phyloP scores from a whole-genome alignment of 2,797 vertebrate species.

The Manis crassicaudata region DNA sequence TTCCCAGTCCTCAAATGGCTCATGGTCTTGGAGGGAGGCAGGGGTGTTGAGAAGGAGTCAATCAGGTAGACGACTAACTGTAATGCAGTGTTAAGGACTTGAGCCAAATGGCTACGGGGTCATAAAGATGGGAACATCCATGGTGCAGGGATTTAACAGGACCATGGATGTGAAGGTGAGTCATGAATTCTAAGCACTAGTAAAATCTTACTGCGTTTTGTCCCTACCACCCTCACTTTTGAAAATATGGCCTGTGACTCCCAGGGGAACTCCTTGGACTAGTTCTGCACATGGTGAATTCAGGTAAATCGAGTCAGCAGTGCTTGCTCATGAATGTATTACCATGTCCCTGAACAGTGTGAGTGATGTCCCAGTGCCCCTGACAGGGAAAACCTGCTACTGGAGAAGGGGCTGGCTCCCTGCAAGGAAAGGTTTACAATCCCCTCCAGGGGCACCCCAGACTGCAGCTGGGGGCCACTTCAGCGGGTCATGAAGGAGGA shows the following conservation, averaged over 20 bases:
- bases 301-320: background rate
- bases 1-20: background rate
- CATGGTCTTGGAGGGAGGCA: background rate
- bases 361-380: background rate
- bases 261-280: background rate
- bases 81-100: accelerated
- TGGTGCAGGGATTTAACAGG: background rate
- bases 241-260: background rate
- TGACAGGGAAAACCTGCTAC: background rate
- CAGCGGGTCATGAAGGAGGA: background rate
- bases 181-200: background rate
- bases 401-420: background rate
- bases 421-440: background rate
- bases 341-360: background rate
- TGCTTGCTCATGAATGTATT: background rate
- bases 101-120: background rate
- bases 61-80: background rate
- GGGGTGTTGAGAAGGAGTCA: background rate
- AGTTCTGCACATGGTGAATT: background rate
- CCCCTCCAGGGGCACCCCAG: background rate
- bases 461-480: background rate
- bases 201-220: background rate
- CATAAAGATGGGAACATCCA: background rate
- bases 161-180: background rate
- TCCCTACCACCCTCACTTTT: background rate